A percentile compares a stretch with the other conserved stretches of the same genome.
phyloP scores from a whole-genome alignment of 2,113 vertebrate genomes.

The Felis chaus region DNA sequence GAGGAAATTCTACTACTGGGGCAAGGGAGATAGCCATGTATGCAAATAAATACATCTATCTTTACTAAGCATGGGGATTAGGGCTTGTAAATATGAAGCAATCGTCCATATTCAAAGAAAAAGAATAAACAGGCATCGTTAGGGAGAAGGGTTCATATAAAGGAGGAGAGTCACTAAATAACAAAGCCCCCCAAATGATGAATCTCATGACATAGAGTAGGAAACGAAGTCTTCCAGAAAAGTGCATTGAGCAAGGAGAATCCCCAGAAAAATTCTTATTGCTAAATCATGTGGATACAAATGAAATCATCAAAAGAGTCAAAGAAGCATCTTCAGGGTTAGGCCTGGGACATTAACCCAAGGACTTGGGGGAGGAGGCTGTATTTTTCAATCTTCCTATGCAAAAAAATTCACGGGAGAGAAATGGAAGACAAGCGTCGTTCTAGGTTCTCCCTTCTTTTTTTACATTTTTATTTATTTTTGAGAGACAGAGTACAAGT shows the following conservation, averaged over 20 bases:
- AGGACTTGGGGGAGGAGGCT: background rate
- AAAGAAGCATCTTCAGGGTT: background rate
- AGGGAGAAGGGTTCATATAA: background rate
- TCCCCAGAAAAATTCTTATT: background rate
- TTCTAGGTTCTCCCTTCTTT: background rate
- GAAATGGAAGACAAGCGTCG: background rate
- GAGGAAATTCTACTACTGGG: background rate
- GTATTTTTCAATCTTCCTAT: background rate
- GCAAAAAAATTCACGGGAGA: background rate
- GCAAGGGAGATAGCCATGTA: background rate
- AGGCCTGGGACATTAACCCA: background rate
- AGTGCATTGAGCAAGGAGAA: background rate
- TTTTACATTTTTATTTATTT: background rate
- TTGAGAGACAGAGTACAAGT: too few species aligned
- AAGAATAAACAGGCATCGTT: background rate
- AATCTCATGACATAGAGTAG: background rate
- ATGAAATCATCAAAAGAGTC: background rate
- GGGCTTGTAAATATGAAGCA: background rate
- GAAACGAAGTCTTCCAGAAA: background rate
- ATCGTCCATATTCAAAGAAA: background rate
- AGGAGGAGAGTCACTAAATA: background rate
- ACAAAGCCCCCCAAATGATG: background rate
- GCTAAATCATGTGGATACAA: background rate
- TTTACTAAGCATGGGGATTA: background rate
- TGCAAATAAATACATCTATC: background rate